Evolutionary conservation across 2,797 vertebrate genomes (phyloP), one percentile per base, ranked within the genome.

Genomic region (Rhinella marina): DNA sequence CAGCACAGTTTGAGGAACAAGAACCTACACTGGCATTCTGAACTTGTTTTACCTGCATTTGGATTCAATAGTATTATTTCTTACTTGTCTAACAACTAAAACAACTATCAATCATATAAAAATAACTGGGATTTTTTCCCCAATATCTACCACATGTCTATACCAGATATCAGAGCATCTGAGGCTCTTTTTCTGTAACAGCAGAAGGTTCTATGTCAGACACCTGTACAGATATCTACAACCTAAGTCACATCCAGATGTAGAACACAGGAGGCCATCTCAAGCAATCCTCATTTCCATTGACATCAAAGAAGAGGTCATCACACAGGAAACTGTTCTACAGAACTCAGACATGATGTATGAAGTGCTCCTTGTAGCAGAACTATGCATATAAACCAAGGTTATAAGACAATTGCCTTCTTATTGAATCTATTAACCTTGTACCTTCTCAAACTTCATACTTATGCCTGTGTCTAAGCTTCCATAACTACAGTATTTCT

Each of bases 261-360:
- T 81, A 62, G 79, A 81, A 62, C 32, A 41, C 79, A 48, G 79
- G 11, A 81, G 57, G 12, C 79, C 29, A 81, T 81, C 21, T 19
- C 32, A 62, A 29, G 21, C 79, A 64, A 81, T 81, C 27, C 57
- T 62, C 29, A 48, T 62, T 62, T 81, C 59, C 79, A 81, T 32
- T 81, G 50, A 81, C 79, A 41, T 81, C 79, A 81, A 81, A 81
- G 79, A 48, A n/a, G n/a, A 81, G 79, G 79, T 81, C 79, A 64
- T 62, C 79, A 64, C 79, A 81, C 79, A 81, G 32, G 79, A 64
- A 81, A 64, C 79, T 41, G 79, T 48, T 81, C 29, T 48, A 64
- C 79, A 62, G 79, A 64, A 62, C 25, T 62, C 12, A 81, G 57
- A 81, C 61, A 41, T 81, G 79, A 81, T 81, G 59, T 62, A 81